Evolutionary conservation across 2,888 invertebrate species (phyloP).

Genomic region (Micoletzkya japonica): DNA sequence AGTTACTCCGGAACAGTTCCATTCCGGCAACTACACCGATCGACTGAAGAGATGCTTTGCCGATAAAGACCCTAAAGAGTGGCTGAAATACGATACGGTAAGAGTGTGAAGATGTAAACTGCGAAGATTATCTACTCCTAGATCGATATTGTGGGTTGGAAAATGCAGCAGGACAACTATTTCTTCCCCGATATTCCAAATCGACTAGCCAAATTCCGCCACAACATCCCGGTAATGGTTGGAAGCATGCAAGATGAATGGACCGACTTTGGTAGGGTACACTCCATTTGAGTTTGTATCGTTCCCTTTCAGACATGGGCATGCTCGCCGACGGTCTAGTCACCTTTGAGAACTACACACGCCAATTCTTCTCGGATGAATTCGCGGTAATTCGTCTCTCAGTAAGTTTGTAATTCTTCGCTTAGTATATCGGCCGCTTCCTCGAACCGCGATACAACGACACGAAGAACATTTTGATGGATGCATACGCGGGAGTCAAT

Average conservation of each 20-base stretch:
- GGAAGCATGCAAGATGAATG: constrained; percentile 23
- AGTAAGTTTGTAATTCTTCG: no score
- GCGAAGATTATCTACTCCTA: not conserved
- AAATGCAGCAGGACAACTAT: not conserved
- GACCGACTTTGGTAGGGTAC: constrained; percentile 13
- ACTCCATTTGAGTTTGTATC: not conserved
- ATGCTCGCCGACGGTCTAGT: not conserved
- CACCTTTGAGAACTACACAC: not conserved
- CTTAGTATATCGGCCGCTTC: no score
- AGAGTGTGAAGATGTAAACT: no score
- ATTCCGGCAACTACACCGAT: constrained; percentile 5
- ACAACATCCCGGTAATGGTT: constrained; percentile 16
- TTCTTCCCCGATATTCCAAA: constrained; percentile 25
- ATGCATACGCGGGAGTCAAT: constrained; percentile 15
- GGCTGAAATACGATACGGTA: constrained; percentile 12
- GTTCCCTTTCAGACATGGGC: constrained; percentile 11
- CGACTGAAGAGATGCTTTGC: constrained; percentile 10
- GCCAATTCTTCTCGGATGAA: constrained; percentile 9
- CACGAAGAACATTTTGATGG: constrained; percentile 17
- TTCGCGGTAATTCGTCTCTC: not conserved
- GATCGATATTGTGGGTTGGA: constrained; percentile 24
- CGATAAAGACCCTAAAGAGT: not conserved
- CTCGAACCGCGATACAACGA: not conserved
- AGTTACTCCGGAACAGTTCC: not conserved
- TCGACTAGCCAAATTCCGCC: constrained; percentile 3